A percentile compares a stretch with the other conserved stretches of the same genome.
Conservation (phyloP, 2,888 invertebrate genomes). For the Heliothis peltigera region DNA sequence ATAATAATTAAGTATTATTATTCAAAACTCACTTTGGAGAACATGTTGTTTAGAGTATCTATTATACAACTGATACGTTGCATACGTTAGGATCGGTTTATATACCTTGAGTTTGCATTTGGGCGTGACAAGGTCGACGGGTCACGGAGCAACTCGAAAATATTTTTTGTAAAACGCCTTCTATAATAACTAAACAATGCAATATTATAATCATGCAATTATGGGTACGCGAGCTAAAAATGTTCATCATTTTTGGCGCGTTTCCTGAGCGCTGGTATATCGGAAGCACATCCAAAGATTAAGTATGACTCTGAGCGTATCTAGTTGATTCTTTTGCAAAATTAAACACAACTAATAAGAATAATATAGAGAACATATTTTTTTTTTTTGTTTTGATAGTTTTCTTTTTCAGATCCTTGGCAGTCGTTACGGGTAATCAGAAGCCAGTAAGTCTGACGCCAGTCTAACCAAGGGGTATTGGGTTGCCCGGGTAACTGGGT, state of each 20-base stretch:
- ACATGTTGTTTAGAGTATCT: conserved; percentile 76
- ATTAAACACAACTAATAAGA: too few relatives aligned
- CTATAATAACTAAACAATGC: conserved; percentile 3
- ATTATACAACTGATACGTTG: conserved; percentile 75
- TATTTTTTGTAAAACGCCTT: conserved; percentile 28
- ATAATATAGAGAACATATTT: too few relatives aligned
- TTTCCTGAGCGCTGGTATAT: not conserved
- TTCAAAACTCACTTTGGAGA: conserved; percentile 79
- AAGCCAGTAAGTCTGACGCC: too few relatives aligned
- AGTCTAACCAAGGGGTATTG: too few relatives aligned
- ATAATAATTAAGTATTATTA: not conserved
- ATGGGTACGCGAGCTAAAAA: too few relatives aligned
- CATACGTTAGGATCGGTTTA: conserved; percentile 68
- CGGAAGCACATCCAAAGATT: too few relatives aligned
- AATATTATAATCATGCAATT: not conserved
- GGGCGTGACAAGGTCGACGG: conserved; percentile 80
- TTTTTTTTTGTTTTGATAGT: too few relatives aligned
- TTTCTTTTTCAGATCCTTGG: too few relatives aligned
- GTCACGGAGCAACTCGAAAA: conserved; percentile 70
- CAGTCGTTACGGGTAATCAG: too few relatives aligned
- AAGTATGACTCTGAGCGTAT: too few relatives aligned
- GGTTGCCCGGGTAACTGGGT: too few relatives aligned
- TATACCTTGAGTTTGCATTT: conserved; percentile 75
- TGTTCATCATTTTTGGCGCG: not conserved
- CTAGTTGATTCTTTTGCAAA: too few relatives aligned